phyloP scores from a whole-genome alignment of 2,797 vertebrate genomes.

The Periparus ater region DNA sequence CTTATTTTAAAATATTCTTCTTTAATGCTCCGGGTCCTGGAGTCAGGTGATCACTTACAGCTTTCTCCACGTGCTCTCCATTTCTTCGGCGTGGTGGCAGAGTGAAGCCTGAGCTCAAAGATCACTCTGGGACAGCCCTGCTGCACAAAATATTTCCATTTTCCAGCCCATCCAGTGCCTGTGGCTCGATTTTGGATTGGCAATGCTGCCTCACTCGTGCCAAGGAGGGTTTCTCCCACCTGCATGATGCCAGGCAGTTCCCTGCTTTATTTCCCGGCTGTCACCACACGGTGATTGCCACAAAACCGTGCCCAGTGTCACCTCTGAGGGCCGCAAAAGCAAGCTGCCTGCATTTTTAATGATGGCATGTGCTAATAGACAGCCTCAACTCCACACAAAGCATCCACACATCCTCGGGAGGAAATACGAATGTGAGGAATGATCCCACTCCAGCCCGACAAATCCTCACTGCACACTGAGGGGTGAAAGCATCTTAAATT shows the following conservation, averaged over 20 bases:
- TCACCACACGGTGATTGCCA: neutral
- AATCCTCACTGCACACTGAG: rapidly evolving
- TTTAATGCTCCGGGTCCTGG: neutral
- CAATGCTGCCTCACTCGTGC: rapidly evolving
- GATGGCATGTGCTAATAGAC: neutral
- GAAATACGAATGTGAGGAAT: neutral
- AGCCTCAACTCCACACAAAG: neutral
- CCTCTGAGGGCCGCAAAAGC: neutral
- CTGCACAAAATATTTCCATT: neutral
- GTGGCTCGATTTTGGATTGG: neutral
- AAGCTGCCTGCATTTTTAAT: neutral
- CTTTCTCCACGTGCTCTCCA: neutral
- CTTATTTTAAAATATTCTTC: neutral
- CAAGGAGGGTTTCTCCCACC: neutral
- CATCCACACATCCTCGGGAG: neutral
- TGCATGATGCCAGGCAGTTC: rapidly evolving
- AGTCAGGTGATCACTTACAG: neutral
- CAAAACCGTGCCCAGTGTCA: neutral
- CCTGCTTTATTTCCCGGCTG: rapidly evolving
- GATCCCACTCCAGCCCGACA: neutral
- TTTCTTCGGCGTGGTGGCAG: rapidly evolving
- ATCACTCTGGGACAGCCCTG: neutral
- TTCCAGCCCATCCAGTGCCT: rapidly evolving
- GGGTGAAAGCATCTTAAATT: neutral
- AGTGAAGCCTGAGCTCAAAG: neutral